Evolutionary conservation across 2,888 invertebrate genomes (phyloP).

Genomic region (Eristalis tenax): DNA sequence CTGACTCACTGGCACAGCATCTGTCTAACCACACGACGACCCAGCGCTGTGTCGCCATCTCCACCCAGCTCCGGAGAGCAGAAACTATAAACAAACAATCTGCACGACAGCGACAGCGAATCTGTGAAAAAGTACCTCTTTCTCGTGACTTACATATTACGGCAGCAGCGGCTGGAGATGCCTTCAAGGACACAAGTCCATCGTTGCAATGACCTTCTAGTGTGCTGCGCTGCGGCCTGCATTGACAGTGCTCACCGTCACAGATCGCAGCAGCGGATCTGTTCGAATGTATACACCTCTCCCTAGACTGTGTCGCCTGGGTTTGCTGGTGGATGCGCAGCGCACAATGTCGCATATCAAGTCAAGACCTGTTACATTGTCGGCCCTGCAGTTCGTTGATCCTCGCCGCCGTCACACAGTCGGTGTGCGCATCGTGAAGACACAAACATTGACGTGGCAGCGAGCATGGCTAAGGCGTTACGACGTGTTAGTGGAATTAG

Average conservation of each 20-base stretch:
- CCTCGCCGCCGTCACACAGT: background rate
- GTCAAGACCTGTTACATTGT: constrained; percentile 38
- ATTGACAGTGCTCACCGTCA: background rate
- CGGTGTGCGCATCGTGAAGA: background rate
- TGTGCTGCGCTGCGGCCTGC: background rate
- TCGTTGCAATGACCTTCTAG: constrained; percentile 65
- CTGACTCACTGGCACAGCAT: constrained; percentile 55
- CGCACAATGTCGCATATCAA: constrained; percentile 26
- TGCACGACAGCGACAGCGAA: constrained; percentile 18
- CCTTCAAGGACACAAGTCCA: constrained; percentile 67
- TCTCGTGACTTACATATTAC: constrained; percentile 70
- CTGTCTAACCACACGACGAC: constrained; percentile 27
- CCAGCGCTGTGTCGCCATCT: background rate
- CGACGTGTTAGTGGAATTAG: constrained; percentile 27
- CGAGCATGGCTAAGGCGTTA: background rate
- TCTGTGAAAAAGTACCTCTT: constrained; percentile 57
- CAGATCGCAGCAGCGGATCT: background rate
- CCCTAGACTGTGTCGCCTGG: constrained; percentile 37
- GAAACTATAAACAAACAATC: constrained; percentile 7
- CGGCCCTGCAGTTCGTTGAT: background rate
- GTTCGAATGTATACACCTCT: constrained; percentile 48
- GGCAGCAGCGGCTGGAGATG: constrained; percentile 46
- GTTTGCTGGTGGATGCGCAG: background rate
- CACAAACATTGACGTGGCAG: constrained; percentile 18
- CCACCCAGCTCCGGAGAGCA: background rate